These are phyloP conservation scores for Montipora capricornis DNA, from an alignment of 64 coral and sea anemone genomes.

Conservation along the genomic window DNA sequence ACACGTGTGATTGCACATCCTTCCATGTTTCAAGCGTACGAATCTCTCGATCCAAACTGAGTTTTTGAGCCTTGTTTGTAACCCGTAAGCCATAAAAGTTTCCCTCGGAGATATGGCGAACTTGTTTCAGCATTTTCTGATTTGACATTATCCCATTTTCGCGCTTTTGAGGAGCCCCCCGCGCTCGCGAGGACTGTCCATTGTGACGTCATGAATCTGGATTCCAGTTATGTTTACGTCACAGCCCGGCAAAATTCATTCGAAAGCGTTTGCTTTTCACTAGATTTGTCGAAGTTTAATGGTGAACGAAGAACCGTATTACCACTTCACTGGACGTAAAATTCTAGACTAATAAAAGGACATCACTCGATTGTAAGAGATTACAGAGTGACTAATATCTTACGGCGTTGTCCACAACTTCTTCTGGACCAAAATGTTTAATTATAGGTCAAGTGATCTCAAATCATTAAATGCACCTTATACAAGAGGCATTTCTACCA, in stretches of 20 bases:
- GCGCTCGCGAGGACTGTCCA: not conserved
- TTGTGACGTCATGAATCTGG: conserved; percentile 29
- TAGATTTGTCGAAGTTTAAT: too few species aligned
- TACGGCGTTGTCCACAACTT: too few species aligned
- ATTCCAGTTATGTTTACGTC: not conserved
- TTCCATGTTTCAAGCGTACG: conserved; percentile 78
- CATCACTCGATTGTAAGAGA: too few species aligned
- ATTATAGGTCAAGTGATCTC: too few species aligned
- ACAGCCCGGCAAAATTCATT: not conserved
- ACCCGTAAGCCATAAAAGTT: conserved; percentile 84
- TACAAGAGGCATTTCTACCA: too few species aligned
- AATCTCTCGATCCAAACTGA: conserved; percentile 80
- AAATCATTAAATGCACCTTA: too few species aligned
- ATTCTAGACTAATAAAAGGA: too few species aligned
- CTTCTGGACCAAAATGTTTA: too few species aligned
- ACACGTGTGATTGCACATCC: conserved; percentile 73
- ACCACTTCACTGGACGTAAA: too few species aligned
- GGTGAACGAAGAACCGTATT: too few species aligned
- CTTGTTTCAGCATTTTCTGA: conserved; percentile 75
- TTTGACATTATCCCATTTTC: not conserved
- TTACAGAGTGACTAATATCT: too few species aligned
- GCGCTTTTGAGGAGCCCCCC: not conserved
- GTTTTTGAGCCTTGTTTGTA: conserved; percentile 81
- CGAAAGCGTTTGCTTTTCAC: too few species aligned
- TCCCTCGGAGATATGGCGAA: conserved; percentile 86